Evolutionary conservation across 2,113 vertebrate genomes (phyloP).

Genomic region (Corythaeola cristata): DNA sequence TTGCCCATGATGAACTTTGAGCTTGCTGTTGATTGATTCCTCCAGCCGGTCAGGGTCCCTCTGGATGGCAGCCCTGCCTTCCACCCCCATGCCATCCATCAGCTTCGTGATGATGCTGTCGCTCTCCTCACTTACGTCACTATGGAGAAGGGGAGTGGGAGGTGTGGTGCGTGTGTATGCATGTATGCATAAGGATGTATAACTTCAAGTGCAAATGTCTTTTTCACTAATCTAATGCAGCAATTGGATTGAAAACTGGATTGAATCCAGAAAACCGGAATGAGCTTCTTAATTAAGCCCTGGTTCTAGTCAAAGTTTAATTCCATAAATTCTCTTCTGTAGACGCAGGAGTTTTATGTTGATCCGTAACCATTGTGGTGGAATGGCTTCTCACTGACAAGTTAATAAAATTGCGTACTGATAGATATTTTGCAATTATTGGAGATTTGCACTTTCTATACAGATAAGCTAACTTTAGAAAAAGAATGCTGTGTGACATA

Average conservation of each 20-base stretch:
- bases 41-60: not conserved
- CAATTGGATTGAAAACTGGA: not conserved
- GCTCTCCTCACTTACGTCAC: not conserved
- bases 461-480: not conserved
- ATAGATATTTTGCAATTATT: not conserved
- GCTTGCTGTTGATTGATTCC: not conserved
- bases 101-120: not conserved
- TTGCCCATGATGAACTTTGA: not conserved
- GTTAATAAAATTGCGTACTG: not conserved
- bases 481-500: not conserved
- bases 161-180: not conserved
- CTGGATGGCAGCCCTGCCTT: not conserved
- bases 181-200: rapidly evolving
- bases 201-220: not conserved
- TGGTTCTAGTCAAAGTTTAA: not conserved
- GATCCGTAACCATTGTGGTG: not conserved
- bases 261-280: not conserved
- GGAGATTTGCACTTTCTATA: not conserved
- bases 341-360: not conserved
- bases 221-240: not conserved
- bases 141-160: too few relatives aligned
- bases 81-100: not conserved
- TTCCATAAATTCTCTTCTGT: not conserved
- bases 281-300: not conserved
- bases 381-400: not conserved